Evolutionary conservation across 1,140 invertebrate species (phyloP).

Genomic region (Drosophila bipectinata): DNA sequence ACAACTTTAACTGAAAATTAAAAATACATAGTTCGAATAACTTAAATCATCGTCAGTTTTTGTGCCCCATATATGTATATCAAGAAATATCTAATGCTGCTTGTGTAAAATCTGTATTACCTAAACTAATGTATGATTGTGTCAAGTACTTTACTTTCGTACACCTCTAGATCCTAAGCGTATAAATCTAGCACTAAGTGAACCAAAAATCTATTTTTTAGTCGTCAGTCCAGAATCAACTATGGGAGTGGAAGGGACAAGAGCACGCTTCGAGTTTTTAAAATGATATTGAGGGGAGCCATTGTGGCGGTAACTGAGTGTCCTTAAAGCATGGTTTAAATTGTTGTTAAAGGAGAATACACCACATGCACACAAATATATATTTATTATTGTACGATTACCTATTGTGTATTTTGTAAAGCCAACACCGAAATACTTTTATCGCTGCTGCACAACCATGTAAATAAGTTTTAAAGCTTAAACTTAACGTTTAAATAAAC

Average conservation of each 20-base stretch:
- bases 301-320: conserved; percentile 47
- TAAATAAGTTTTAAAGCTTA: conserved; percentile 76
- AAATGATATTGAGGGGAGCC: conserved; percentile 11
- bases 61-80: conserved; percentile 6
- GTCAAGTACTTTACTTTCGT: conserved; percentile 37
- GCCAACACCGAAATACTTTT: conserved; percentile 54
- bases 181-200: conserved; percentile 65
- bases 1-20: conserved; percentile 2
- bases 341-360: conserved; percentile 42
- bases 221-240: conserved; percentile 32
- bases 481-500: conserved; percentile 61
- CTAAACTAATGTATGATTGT: conserved; percentile 24
- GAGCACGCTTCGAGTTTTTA: conserved; percentile 7
- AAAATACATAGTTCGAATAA: conserved; percentile 32
- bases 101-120: conserved; percentile 59
- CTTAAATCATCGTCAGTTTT: conserved; percentile 31
- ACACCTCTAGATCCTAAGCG: conserved; percentile 54
- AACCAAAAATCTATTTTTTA: conserved; percentile 62
- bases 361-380: conserved; percentile 33
- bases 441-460: conserved; percentile 74
- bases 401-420: conserved; percentile 66
- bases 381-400: conserved; percentile 59
- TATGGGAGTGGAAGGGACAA: background rate
- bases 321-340: conserved; percentile 70
- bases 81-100: conserved; percentile 47